Base-by-base conservation (phyloP, 1,140 invertebrate genomes). In the Plutomurus gul region DNA sequence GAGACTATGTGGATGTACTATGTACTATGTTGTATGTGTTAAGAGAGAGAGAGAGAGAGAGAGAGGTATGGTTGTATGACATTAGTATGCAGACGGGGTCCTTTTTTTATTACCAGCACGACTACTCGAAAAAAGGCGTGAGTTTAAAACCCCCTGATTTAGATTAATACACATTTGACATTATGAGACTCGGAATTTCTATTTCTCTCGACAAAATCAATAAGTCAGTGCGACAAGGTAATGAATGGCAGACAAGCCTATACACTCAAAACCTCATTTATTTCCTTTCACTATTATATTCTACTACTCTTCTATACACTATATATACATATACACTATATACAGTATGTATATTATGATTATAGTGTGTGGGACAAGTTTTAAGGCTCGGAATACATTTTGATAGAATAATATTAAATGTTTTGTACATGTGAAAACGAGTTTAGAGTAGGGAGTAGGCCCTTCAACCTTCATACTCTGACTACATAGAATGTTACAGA, bases 121-220 rank as follows among this genome's bases (percentile, higher is more conserved):
- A 33, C 27, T 25, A 30, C 25, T n/a, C n/a, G 36, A 65, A 65
- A 56, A 65, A 65, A 65, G 56, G 56, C 56, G 56, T 65, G 56
- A 65, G 56, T 65, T 65, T 65, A 65, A 65, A 65, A 65, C 56
- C 56, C 56, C 56, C 56, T 65, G 56, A 65, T 65, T 65, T 65
- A 65, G 56, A 65, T 65, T 65, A 65, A 65, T 65, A 65, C 56
- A 65, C 56, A 65, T 65, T 65, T 65, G 56, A 65, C 56, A 65
- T 65, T 65, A 65, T 65, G 56, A 65, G 56, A 65, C 56, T 27
- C 25, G 56, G 56, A 65, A 65, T 65, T 65, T 65, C 56, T 65
- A 65, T 65, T 65, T 65, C 56, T 27, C 25, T 27, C 16, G n/a
- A 16, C n/a, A 65, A 65, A 65, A 65, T 65, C 56, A 65, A 65